Evolutionary conservation across 2,113 vertebrate species (phyloP), one percentile per base, ranked within the genome.

Genomic region (Felis chaus): DNA sequence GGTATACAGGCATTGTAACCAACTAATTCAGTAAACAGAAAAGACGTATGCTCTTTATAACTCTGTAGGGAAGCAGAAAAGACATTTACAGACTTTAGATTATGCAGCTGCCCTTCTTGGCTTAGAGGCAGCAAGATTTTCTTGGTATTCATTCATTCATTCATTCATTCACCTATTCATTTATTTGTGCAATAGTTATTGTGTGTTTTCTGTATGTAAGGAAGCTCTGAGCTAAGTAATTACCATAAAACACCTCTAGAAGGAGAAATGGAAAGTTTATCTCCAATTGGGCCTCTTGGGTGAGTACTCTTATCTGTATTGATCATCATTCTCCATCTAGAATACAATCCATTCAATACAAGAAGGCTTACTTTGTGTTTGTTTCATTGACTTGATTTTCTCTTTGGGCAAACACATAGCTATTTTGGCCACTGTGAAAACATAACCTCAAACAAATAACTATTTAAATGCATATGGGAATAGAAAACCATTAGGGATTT

Each of bases 21-120:
- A 94, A 33, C 36, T 85, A 89, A 53, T 33, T 98, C 53, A 87
- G 7, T 91, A 95, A 98, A 96, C 66, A 95, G 4, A 36, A 96
- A 95, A 91, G 27, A 71, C 68, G 10, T 6, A 48, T 95, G 83
- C 2, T 96, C 16, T 91, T 96, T 74, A 73, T 36, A 96, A 74
- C 4, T 91, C 23, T 76, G 7, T 3, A 85, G 27, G 29, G 61
- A 68, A 97, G 13, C 25, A 96, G 15, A 19, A 63, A 63, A 76
- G 19, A 79, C 33, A 21, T 71, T 92, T 73, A 36, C 29, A 86
- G 57, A 91, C 25, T 82, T 57, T 8, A 61, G 71, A 84, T 74
- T 48, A 84, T 36, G 76, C 1, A 66, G 5, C 2, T 91, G 15
- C 5, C 6, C 29, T 87, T 90, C 25, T 93, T 81, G 14, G 23